Evolutionary conservation across 2,888 invertebrate species (phyloP), one percentile per base, ranked within the genome.

Genomic region (Ormyrus nitidulus): DNA sequence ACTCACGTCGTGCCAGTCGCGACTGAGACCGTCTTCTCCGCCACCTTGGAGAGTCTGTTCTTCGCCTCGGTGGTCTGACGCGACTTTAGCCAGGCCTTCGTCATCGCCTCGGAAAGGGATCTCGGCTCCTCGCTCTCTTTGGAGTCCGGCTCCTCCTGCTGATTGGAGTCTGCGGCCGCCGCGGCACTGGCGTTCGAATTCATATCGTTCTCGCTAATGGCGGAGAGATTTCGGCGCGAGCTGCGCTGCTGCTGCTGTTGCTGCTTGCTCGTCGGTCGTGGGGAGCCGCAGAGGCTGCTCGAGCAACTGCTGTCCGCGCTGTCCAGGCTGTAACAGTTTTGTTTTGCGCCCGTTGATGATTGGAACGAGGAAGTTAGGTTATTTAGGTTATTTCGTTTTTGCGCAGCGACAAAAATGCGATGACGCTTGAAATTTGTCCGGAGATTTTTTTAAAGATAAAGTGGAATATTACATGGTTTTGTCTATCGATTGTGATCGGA

Each of bases 261-360:
- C 8, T 5, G 61, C 62, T 84, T 84, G 61, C 82, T 79, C n/a
- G 83, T 81, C 2, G 61, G 46, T 0, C 69, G 86, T 34, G 85
- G 84, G 54, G 85, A 85, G 64, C 80, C 83, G 81, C 85, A 84
- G 53, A 71, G 81, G 83, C 85, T 84, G 79, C 86, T 87, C 49
- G 86, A 84, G 79, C 86, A 83, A 72, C 85, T 87, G 66, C 83
- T 84, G 58, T 79, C 78, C 46, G 54, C 13, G 53, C 61, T 72
- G 6, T 76, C 75, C 19, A n/a, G 19, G 1, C 71, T 80, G 48
- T 51, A 66, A 46, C 2, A 19, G 19, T 19, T 19, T 19, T 19
- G 0, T 19, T 19, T 19, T 19, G 19, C 19, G 19, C 19, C 19
- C 19, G 19, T 19, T 19, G 19, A 19, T 19, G 19, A 19, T 19